A percentile compares a stretch with the other conserved stretches of the same genome.
Conservation (phyloP, 1,140 invertebrate genomes). For the Rhizoglyphus robini region DNA sequence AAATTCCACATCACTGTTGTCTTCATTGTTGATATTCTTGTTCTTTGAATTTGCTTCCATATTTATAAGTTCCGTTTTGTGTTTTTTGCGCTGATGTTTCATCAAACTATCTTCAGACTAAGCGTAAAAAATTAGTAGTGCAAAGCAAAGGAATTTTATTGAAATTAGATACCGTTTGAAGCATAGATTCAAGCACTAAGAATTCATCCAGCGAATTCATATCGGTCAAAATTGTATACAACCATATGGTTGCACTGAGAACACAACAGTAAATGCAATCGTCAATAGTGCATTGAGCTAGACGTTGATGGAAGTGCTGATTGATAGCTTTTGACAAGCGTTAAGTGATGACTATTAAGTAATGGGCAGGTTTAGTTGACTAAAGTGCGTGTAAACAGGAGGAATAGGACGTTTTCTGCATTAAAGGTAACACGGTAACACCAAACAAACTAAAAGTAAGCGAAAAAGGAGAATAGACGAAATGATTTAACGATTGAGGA, state of each 20-base stretch:
- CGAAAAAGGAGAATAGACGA: conserved; percentile 7
- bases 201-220: conserved; percentile 12
- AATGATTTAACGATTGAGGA: not conserved
- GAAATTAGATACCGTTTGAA: conserved; percentile 6
- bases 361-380: too few relatives aligned
- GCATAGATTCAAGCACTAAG: conserved; percentile 4
- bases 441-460: too few relatives aligned
- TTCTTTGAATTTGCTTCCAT: too few relatives aligned
- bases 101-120: conserved; percentile 11
- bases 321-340: too few relatives aligned
- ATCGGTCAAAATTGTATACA: not conserved
- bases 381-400: too few relatives aligned
- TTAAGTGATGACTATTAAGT: too few relatives aligned
- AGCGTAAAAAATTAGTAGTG: not conserved
- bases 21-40: not conserved
- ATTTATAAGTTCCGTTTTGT: not conserved
- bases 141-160: not conserved
- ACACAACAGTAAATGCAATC: not conserved
- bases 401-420: too few relatives aligned
- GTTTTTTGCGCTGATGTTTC: not conserved
- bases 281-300: too few relatives aligned
- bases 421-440: too few relatives aligned
- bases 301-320: too few relatives aligned
- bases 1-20: not conserved
- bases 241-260: not conserved